Base-by-base conservation (phyloP, 2,888 invertebrate species). In the Abrostola triplasia region DNA sequence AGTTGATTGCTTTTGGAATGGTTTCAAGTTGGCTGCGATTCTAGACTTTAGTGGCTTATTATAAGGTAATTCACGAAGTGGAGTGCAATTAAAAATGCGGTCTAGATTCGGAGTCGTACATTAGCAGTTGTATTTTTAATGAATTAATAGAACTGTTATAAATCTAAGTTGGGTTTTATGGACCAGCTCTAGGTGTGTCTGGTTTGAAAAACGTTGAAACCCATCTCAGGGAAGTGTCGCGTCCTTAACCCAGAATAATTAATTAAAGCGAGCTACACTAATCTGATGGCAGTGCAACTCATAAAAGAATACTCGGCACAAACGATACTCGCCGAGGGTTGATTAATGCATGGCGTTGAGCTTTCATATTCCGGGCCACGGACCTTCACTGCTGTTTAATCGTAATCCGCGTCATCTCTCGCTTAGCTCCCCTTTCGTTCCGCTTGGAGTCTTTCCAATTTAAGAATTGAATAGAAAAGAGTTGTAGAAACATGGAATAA, bases 341-440 rank as follows among this genome's bases (percentile, higher is more conserved):
- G 76, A 73, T 76, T 76, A 76, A 76, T 76, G 73, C 63, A 65
- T 70, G 53, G 62, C 70, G 67, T 59, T 54, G 58, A 69, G 60
- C 58, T 64, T 73, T 70, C 64, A 62, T 64, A 70, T 52, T 55
- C 48, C 42, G 47, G 44, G 10, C 57, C 48, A 55, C 61, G 38
- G 38, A 59, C 56, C 52, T 56, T 60, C 51, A 64, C 36, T 59
- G 56, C 38, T 67, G 50, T 67, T 64, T 70, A 70, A 62, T 64
- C 56, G 62, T 70, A 70, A 64, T 56, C 62, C 38, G 50, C n/a
- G 47, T 44, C 55, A 69, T 73, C 50, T 61, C 59, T 64, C 59
- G 67, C 60, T 70, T 48, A 54, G 72, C 53, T 53, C 35, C 36
- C 38, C 13, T 13, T 67, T 40, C 56, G 56, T 36, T 67, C 36